Evolutionary conservation across 92 coral and sea anemone species (phyloP).

Genomic region (Nematostella vectensis): DNA sequence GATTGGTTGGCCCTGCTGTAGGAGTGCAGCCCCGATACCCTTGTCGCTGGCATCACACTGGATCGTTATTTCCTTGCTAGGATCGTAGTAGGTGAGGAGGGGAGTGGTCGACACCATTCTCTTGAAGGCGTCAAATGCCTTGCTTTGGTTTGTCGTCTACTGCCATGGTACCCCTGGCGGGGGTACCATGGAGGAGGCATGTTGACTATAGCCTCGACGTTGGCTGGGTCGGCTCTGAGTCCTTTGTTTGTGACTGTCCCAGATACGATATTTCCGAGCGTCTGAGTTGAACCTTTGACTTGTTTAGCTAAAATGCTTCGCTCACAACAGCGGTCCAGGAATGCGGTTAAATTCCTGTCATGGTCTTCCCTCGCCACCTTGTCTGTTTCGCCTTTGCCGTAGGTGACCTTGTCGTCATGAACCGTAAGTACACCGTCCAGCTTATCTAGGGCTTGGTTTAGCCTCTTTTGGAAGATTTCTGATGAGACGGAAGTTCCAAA

Average conservation of each 20-base stretch:
- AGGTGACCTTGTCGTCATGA: constrained; percentile 2
- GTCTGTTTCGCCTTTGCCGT: constrained; percentile 5
- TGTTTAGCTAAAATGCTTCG: constrained; percentile 12
- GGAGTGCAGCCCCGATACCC: neutral
- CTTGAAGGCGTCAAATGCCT: neutral
- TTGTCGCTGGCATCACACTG: constrained; percentile 1
- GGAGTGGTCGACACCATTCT: neutral
- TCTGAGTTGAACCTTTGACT: constrained; percentile 6
- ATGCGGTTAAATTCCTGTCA: constrained; percentile 1
- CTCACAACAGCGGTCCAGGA: constrained; percentile 9
- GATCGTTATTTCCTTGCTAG: neutral
- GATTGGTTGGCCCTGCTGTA: neutral
- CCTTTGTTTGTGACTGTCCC: constrained; percentile 18
- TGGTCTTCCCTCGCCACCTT: constrained; percentile 13
- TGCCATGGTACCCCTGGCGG: neutral
- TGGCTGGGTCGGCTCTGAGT: constrained; percentile 14
- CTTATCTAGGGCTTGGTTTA: constrained; percentile 10
- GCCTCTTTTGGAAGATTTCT: constrained; percentile 19
- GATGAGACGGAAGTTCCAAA: constrained; percentile 11
- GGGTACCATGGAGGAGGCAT: constrained; percentile 14
- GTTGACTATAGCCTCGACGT: constrained; percentile 6
- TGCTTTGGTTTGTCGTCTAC: neutral
- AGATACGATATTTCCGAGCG: constrained; percentile 6
- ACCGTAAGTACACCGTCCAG: too few relatives aligned
- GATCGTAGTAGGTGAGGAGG: neutral